Conservation (phyloP, 2,113 vertebrate species). For the Uria lomvia region DNA sequence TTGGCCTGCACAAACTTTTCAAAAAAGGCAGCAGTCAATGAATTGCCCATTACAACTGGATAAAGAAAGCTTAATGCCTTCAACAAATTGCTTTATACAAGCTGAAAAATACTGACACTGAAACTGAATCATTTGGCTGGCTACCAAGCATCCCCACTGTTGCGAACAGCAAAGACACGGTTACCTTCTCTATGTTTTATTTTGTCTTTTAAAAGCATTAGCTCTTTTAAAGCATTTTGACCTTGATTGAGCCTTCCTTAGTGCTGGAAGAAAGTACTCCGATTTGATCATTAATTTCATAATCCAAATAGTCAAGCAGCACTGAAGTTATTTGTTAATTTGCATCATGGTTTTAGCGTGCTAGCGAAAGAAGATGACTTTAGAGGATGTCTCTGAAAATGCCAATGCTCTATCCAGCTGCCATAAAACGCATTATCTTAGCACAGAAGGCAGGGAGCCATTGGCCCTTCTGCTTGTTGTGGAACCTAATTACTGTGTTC, state of each 20-base stretch:
- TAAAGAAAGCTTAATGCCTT: neutral
- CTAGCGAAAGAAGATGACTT: neutral
- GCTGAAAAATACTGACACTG: neutral
- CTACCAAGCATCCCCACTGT: neutral
- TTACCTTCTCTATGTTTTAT: neutral
- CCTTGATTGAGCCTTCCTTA: neutral
- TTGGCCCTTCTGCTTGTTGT: neutral
- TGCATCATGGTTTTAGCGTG: neutral
- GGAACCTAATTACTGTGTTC: neutral
- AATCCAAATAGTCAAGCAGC: neutral
- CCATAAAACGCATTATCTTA: neutral
- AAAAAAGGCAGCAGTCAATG: neutral
- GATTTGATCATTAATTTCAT: neutral
- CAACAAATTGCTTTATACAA: neutral
- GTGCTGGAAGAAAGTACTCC: neutral
- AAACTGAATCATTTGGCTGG: neutral
- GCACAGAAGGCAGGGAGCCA: neutral
- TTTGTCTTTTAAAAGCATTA: neutral
- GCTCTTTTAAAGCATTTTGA: neutral
- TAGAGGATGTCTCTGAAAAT: neutral
- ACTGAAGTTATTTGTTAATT: neutral
- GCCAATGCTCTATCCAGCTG: neutral
- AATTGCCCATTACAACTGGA: neutral
- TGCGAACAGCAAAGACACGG: neutral
- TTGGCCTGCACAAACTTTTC: neutral